phyloP scores from a whole-genome alignment of 1,140 invertebrate species.

The Saccostrea echinata region DNA sequence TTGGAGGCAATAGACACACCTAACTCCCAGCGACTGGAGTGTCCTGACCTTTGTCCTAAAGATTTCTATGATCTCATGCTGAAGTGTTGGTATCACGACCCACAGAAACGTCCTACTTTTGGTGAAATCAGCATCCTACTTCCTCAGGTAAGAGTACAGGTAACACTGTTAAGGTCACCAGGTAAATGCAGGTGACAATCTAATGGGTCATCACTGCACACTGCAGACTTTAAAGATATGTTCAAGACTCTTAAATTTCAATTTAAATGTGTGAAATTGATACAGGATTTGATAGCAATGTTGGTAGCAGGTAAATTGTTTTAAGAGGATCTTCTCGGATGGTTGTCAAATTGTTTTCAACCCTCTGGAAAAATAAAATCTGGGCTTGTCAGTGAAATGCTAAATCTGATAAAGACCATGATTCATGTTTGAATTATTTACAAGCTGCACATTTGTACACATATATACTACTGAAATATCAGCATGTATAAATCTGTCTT shows the following conservation, averaged over 20 bases:
- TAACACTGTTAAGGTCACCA: not conserved
- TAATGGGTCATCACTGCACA: constrained; percentile 26
- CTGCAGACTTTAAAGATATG: not conserved
- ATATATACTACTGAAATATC: not conserved
- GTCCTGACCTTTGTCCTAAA: constrained; percentile 96
- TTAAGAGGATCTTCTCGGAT: not conserved
- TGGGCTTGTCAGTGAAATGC: constrained; percentile 24
- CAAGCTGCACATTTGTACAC: not conserved
- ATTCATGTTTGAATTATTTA: constrained; percentile 2
- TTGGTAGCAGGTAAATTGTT: not conserved
- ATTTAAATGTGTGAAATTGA: constrained; percentile 24
- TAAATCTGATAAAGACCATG: constrained; percentile 1
- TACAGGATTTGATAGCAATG: not conserved
- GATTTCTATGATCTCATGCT: constrained; percentile 96
- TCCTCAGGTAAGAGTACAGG: constrained; percentile 84
- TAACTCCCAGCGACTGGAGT: constrained; percentile 83
- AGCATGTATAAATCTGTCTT: constrained; percentile 1
- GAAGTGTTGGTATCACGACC: constrained; percentile 97
- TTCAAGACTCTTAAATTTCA: constrained; percentile 8
- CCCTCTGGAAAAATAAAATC: not conserved
- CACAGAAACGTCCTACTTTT: constrained; percentile 93
- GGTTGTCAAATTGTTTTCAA: not conserved
- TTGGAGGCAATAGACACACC: constrained; percentile 97
- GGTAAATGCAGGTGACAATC: constrained; percentile 15
- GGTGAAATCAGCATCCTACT: constrained; percentile 89